A percentile compares a stretch with the other conserved stretches of the same genome.
These are phyloP conservation scores for Mystacornis crossleyi DNA, from an alignment of 2,113 vertebrate genomes.

Conservation along the genomic window DNA sequence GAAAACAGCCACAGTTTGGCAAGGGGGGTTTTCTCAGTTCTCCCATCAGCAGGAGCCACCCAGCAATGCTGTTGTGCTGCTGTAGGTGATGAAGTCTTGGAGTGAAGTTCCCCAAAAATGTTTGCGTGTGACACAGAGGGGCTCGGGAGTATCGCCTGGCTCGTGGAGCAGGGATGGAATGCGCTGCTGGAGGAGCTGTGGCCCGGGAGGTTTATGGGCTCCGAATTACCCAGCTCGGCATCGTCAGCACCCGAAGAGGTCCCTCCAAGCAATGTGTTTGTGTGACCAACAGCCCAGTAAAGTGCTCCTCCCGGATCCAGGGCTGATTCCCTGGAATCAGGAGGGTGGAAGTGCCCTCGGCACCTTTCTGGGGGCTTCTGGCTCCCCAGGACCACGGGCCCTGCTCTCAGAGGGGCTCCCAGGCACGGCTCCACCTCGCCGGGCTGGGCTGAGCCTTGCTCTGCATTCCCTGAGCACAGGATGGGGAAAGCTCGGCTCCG, in stretches of 20 bases:
- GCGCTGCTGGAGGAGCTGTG: background rate
- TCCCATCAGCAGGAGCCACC: background rate
- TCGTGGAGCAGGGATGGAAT: fast-evolving
- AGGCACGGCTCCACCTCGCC: fast-evolving
- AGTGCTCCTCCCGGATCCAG: background rate
- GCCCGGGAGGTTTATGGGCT: background rate
- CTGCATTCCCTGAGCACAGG: fast-evolving
- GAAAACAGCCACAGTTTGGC: background rate
- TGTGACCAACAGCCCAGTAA: background rate
- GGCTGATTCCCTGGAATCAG: background rate
- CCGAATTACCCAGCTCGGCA: background rate
- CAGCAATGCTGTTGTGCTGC: background rate
- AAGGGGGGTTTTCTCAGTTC: fast-evolving
- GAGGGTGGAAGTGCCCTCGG: fast-evolving
- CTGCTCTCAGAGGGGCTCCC: background rate
- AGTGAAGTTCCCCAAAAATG: background rate
- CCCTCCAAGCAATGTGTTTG: background rate
- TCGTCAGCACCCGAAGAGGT: background rate
- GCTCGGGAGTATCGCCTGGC: fast-evolving
- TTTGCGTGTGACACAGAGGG: fast-evolving
- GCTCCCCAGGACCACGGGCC: fast-evolving
- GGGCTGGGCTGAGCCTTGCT: background rate
- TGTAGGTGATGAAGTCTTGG: fast-evolving
- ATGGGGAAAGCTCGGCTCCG: fast-evolving
- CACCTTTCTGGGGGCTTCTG: fast-evolving